Evolutionary conservation across 2,113 vertebrate genomes (phyloP), one percentile per base, ranked within the genome.

Genomic region (Mystacornis crossleyi): DNA sequence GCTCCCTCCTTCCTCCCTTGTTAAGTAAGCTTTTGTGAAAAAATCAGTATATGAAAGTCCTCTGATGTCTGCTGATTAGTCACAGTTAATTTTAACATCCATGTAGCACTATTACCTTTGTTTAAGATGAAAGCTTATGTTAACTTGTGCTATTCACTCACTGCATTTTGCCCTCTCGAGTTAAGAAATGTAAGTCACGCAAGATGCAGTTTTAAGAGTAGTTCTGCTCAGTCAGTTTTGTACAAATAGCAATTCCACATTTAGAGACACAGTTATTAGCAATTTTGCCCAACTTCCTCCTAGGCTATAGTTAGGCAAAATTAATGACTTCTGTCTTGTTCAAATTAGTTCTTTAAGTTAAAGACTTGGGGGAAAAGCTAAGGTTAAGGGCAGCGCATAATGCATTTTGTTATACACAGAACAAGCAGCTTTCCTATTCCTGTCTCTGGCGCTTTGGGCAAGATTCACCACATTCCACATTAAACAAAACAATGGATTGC

Each of bases 401-500:
- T 97, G 67, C 69, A 84, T 65, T 93, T 89, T 83, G 43, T 93
- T 89, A 94, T 70, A 72, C 24, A 42, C 20, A 77, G 60, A 93
- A 74, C 60, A 88, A 92, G 25, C 61, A 83, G 38, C n/a, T 95
- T 96, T 79, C 71, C 29, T 66, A 36, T 36, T 81, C 53, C 55
- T 74, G 66, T 74, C 80, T 89, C 66, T 57, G 71, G 51, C 0
- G 57, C 95, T 94, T 72, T 64, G 25, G 75, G 92, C 88, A 93
- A 96, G 72, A 97, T 90, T 95, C 77, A 45, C 58, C 45, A 29
- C 58, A 57, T 65, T 93, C 58, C 58, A 74, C 62, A 86, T 97
- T 93, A 96, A 97, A 96, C 80, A 96, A 89, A 97, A 95, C 93
- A 96, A 91, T 74, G 69, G 79, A 95, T 94, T 91, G 34, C 40